Base-by-base conservation (phyloP, 35 echinoderm and acorn worm species). In the Amphiura filiformis region DNA sequence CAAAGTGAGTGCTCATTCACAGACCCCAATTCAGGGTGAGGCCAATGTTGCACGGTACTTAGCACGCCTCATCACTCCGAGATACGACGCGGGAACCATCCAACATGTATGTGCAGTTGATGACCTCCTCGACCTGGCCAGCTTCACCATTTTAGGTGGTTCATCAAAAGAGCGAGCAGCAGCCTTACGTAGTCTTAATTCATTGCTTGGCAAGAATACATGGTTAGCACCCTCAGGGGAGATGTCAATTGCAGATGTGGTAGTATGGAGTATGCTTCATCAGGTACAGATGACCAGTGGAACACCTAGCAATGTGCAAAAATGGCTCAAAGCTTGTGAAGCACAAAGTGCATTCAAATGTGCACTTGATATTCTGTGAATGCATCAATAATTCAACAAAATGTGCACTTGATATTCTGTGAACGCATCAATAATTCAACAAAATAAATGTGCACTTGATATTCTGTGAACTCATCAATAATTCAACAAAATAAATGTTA, bases 1-100 rank as follows among this genome's bases (percentile, higher is more conserved):
- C 85, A 92, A 80, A 70, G 84, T 97, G 5, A 77, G 34, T 32
- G 85, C 92, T 17, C 89, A 82, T 34, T 78, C 81, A 13, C 95
- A 97, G 81, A 94, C 95, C 13, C 95, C 95, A 1, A 97, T 97
- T 47, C 85, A 89, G 32, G 95, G 95, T 32, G 95, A 97, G 80
- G 86, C 89, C 33, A 97, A 97, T 83, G 82, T 97, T 31, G 90
- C 88, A 26, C 86, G 95, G 38, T 94, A 97, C 47, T 81, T 97
- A 32, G 82, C 92, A 64, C 95, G 95, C 32, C 91, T 94, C 32
- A 31, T 97, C 32, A 83, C 87, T 41, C 95, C 95, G 9, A 64
- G 75, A 32, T 97, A 91, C 83, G 95, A 97, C 34, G 36, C 41
- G 1, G 70, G 26, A 13, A 85, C 90, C 64, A 86, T 91, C 38